Base-by-base conservation (phyloP, 2,797 vertebrate species). In the Scarus forsteni region DNA sequence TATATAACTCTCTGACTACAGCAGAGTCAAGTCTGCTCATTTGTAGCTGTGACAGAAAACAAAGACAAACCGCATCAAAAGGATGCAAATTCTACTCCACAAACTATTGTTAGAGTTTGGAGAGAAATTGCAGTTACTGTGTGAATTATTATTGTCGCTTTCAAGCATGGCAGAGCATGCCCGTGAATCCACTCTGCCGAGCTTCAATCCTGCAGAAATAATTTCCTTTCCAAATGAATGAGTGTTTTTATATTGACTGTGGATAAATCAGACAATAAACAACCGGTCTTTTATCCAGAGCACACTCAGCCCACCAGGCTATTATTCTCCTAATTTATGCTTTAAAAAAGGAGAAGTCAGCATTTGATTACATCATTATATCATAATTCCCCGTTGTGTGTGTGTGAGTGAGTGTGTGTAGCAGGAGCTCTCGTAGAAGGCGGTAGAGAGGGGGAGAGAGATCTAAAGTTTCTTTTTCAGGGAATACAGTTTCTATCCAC, bases 401-500 rank as follows among this genome's bases (percentile, higher is more conserved):
- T 51, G 65, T 27, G 56, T n/a, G 56, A 12, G 67, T 27, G 56
- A 14, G 56, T 34, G 67, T 39, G 56, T 13, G 53, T 50, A 81
- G 74, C 73, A 61, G 48, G 69, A 79, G 66, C 61, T 51, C n/a
- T 60, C 45, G 6, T 43, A 50, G 79, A 62, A 51, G 6, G 50
- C 11, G 7, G 69, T 45, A 75, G 70, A 70, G 71, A 66, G 46
- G 18, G 48, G 64, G 54, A 77, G 39, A 60, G 59, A 77, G 79
- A 85, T 87, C 73, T 84, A 58, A 86, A 72, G 57, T 80, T 36
- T 79, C 36, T 75, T 77, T 77, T 84, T 84, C 79, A 72, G 51
- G 70, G 64, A 79, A 70, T 65, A 77, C 70, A 62, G 78, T 84
- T 79, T 84, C 80, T 60, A 81, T 82, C 77, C 52, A 55, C 73